Evolutionary conservation across 2,797 vertebrate species (phyloP).

Genomic region (Chanos chanos): DNA sequence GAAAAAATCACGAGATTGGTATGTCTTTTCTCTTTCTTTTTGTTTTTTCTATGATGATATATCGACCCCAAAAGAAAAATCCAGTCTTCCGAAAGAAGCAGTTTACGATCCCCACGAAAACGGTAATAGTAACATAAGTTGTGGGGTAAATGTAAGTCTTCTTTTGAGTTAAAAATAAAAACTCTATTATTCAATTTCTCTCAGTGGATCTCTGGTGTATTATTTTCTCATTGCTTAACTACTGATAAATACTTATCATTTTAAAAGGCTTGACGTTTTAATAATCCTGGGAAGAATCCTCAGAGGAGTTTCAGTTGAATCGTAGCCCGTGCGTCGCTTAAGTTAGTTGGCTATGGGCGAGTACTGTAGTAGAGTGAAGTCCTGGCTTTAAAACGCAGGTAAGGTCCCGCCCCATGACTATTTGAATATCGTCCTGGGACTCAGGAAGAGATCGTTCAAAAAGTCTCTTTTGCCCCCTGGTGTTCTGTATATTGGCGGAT

Average conservation of each 20-base stretch:
- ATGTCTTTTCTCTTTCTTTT: background rate
- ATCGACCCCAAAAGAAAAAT: no score
- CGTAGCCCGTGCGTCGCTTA: conserved; percentile 13
- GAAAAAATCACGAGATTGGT: background rate
- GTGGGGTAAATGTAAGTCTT: no score
- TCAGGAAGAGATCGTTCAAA: conserved; percentile 64
- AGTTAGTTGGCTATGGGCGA: conserved; percentile 45
- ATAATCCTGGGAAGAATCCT: conserved; percentile 35
- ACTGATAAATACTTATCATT: no score
- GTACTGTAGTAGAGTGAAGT: conserved; percentile 47
- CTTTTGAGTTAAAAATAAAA: no score
- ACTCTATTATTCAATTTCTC: no score
- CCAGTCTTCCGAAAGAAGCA: no score
- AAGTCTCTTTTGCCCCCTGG: conserved; percentile 76
- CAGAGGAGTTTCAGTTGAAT: conserved; percentile 15
- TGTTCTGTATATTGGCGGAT: conserved; percentile 72
- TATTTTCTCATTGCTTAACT: no score
- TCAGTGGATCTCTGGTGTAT: no score
- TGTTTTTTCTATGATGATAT: no score
- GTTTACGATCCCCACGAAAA: no score
- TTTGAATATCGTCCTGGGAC: conserved; percentile 62
- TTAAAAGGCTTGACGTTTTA: no score
- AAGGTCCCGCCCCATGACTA: conserved; percentile 56
- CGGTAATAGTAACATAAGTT: no score
- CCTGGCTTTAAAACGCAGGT: conserved; percentile 63